Conservation (phyloP, 2,113 vertebrate species). For the Serranochromis macrocephalus region DNA sequence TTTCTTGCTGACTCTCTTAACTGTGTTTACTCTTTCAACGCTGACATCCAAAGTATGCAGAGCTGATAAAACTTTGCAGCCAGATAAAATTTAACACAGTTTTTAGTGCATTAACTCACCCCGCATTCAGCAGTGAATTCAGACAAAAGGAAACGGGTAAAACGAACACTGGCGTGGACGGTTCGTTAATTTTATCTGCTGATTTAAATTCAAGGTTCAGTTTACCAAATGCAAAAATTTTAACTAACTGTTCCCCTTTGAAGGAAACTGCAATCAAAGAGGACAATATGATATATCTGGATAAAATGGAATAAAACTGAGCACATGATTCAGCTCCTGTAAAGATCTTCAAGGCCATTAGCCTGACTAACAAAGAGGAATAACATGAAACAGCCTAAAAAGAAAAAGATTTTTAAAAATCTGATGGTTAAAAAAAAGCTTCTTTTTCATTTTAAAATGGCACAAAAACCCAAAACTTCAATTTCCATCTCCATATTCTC, state of each 20-base stretch:
- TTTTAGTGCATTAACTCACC: not conserved
- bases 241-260: not conserved
- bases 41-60: conserved; percentile 38
- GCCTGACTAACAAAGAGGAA: not conserved
- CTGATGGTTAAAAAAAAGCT: not conserved
- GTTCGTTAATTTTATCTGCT: not conserved
- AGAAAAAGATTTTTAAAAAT: not conserved
- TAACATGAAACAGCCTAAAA: not conserved
- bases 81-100: conserved; percentile 2
- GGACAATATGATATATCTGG: not conserved
- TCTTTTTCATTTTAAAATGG: not conserved
- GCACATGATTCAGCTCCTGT: not conserved
- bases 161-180: not conserved
- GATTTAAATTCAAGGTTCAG: not conserved
- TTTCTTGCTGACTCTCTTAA: conserved; percentile 62
- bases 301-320: not conserved
- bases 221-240: not conserved
- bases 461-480: not conserved
- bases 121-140: not conserved
- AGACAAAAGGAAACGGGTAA: not conserved
- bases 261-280: not conserved
- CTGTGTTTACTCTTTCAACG: conserved; percentile 65
- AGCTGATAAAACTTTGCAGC: conserved; percentile 48
- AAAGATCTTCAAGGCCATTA: conserved; percentile 2
- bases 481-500: not conserved